Percentiles rank a stretch among this genome's conserved stretches.
Evolutionary conservation across 2,113 vertebrate species (phyloP).

Genomic region (Xenus cinereus): DNA sequence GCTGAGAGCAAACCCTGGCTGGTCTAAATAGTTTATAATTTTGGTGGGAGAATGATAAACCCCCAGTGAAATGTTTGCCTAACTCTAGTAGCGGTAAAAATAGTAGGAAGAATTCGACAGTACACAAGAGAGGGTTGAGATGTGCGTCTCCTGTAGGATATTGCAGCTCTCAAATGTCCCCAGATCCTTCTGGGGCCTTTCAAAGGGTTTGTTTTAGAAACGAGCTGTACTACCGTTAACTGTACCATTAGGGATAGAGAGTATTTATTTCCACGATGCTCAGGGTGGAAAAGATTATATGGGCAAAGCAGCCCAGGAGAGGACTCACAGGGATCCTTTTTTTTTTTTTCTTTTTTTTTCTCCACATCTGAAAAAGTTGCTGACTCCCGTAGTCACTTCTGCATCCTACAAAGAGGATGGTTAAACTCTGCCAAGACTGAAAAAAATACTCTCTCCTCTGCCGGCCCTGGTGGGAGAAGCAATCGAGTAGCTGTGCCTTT

Average conservation of each 20-base stretch:
- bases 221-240: not conserved
- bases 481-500: conserved; percentile 1
- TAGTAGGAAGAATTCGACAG: conserved; percentile 15
- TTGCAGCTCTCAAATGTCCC: not conserved
- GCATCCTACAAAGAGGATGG: not conserved
- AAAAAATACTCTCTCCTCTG: conserved; percentile 4
- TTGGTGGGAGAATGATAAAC: conserved; percentile 58
- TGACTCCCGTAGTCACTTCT: not conserved
- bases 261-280: conserved; percentile 8
- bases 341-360: not conserved
- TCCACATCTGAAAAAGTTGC: conserved; percentile 20
- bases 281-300: not conserved
- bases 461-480: not conserved
- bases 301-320: not conserved
- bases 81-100: conserved; percentile 31
- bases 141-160: conserved; percentile 26
- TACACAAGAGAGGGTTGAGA: conserved; percentile 32
- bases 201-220: conserved; percentile 51
- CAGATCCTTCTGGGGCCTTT: conserved; percentile 35
- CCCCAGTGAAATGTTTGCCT: conserved; percentile 49
- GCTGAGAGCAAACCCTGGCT: conserved; percentile 27
- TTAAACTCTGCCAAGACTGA: not conserved
- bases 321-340: not conserved
- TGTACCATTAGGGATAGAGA: conserved; percentile 8
- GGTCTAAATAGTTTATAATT: conserved; percentile 55